Evolutionary conservation across 2,113 vertebrate species (phyloP).

Genomic region (Alethe diademata): DNA sequence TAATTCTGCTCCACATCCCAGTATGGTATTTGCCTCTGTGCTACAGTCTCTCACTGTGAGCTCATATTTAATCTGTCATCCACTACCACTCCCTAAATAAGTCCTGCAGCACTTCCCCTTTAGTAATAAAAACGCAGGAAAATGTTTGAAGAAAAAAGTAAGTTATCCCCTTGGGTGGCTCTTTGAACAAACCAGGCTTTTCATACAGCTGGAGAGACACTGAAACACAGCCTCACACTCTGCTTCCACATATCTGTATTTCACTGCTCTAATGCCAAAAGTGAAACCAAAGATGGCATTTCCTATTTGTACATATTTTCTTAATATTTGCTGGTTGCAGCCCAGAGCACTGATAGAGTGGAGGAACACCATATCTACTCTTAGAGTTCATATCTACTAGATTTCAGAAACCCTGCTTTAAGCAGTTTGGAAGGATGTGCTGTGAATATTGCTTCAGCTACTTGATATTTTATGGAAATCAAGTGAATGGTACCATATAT

Average conservation of each 20-base stretch:
- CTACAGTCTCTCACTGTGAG: slow-evolving; percentile 33
- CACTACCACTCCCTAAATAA: slow-evolving; percentile 60
- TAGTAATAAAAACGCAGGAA: slow-evolving; percentile 54
- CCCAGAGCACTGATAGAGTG: not conserved
- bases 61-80: slow-evolving; percentile 68
- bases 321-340: not conserved
- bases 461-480: slow-evolving; percentile 10
- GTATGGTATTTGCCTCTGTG: slow-evolving; percentile 55
- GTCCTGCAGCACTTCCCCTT: slow-evolving; percentile 47
- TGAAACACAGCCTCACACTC: not conserved
- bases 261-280: not conserved
- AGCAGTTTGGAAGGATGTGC: not conserved
- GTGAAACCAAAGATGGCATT: slow-evolving; percentile 18
- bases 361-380: not conserved
- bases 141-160: slow-evolving; percentile 45
- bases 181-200: slow-evolving; percentile 9
- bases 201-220: not conserved
- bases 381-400: not conserved
- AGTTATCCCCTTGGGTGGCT: slow-evolving; percentile 41
- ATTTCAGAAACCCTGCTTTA: not conserved
- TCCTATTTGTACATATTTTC: not conserved
- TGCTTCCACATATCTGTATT: not conserved
- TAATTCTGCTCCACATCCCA: slow-evolving; percentile 51
- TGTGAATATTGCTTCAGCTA: not conserved
- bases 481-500: not conserved